Conservation (phyloP, 2,888 invertebrate species). For the Orthosia gracilis region DNA sequence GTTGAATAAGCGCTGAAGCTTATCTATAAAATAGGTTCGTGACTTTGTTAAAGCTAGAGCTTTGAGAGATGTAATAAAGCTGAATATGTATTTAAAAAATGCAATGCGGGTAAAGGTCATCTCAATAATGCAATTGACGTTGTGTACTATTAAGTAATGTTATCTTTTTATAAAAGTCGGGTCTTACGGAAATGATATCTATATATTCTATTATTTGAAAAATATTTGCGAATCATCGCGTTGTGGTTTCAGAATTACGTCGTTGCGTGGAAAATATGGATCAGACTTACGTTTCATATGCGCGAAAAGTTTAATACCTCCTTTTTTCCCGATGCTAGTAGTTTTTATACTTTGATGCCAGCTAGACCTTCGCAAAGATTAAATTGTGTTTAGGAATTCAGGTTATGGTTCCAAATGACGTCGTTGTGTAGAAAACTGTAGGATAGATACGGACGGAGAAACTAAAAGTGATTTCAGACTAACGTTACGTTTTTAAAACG, state of each 20-base stretch:
- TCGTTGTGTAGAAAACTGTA: not conserved
- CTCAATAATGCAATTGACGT: not conserved
- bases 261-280: not conserved
- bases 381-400: not conserved
- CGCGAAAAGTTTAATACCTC: not conserved
- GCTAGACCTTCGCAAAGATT: not conserved
- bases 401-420: not conserved
- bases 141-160: too few relatives aligned
- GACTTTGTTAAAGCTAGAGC: too few relatives aligned
- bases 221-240: not conserved
- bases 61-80: too few relatives aligned
- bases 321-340: too few relatives aligned
- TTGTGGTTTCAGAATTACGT: not conserved
- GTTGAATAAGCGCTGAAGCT: not conserved
- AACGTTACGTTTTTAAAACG: too few relatives aligned
- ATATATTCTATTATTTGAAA: too few relatives aligned
- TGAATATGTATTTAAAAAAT: not conserved
- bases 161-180: too few relatives aligned
- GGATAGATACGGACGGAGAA: not conserved
- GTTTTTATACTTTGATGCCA: not conserved
- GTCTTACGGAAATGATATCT: too few relatives aligned
- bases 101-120: not conserved
- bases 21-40: too few relatives aligned
- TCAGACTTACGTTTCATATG: not conserved
- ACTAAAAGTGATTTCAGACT: not conserved